These are phyloP conservation scores for Timandra comae DNA, from an alignment of 2,888 invertebrate species.

Conservation along the genomic window DNA sequence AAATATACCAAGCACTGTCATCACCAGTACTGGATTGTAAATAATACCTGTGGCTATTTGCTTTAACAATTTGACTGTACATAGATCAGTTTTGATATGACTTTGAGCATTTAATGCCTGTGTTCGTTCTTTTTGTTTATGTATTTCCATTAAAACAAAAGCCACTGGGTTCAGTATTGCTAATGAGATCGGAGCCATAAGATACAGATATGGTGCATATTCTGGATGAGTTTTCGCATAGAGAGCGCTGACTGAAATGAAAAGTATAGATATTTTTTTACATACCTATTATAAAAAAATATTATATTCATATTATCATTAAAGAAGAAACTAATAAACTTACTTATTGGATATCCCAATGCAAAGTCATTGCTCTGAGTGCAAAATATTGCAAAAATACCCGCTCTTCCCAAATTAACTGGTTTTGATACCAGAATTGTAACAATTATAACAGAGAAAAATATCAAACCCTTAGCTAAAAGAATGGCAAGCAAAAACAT, in stretches of 20 bases:
- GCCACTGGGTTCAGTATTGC: slow-evolving; percentile 95
- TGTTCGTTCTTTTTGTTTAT: slow-evolving; percentile 68
- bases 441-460: slow-evolving; percentile 85
- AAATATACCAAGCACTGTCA: slow-evolving; percentile 93
- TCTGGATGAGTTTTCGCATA: slow-evolving; percentile 92
- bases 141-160: slow-evolving; percentile 91
- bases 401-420: slow-evolving; percentile 88
- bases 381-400: slow-evolving; percentile 94
- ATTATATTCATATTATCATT: too few relatives aligned
- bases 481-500: slow-evolving; percentile 90
- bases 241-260: slow-evolving; percentile 88
- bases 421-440: slow-evolving; percentile 89
- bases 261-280: too few relatives aligned
- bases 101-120: slow-evolving; percentile 29
- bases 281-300: too few relatives aligned
- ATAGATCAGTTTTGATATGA: slow-evolving; percentile 29
- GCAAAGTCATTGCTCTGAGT: slow-evolving; percentile 99
- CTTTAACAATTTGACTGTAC: slow-evolving; percentile 49
- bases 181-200: slow-evolving; percentile 95
- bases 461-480: slow-evolving; percentile 90
- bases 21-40: slow-evolving; percentile 92
- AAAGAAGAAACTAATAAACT: too few relatives aligned
- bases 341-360: slow-evolving; percentile 95
- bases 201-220: slow-evolving; percentile 91
- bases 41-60: slow-evolving; percentile 83